Evolutionary conservation across 2,113 vertebrate genomes (phyloP), one percentile per base, ranked within the genome.

Genomic region (Rhipidura dahli): DNA sequence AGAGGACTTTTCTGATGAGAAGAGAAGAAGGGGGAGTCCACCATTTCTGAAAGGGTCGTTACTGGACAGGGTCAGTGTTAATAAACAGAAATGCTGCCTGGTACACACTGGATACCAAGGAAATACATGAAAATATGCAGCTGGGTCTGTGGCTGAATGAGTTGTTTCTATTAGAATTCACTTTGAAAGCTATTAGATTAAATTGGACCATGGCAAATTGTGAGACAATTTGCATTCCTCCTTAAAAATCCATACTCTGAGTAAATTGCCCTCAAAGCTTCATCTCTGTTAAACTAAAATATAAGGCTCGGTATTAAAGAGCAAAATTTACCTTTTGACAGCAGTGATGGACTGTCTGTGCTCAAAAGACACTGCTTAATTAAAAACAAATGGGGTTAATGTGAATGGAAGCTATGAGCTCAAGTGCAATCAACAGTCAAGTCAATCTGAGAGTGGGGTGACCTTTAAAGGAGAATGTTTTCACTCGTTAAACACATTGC

Each of bases 301-400:
- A 30, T 53, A 76, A 87, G 28, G 42, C 21, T 79, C 7, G 2
- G 63, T 68, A 83, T 76, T 85, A 83, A 81, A 85, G 54, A 90
- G 54, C 47, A 92, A 81, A 96, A 90, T 47, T 51, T 59, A 86
- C 80, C 64, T 63, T 82, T 73, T 94, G 93, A 42, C 83, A 82
- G 68, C 45, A 77, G n/a, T 77, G 93, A 92, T 84, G 73, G 76
- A 89, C 60, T 71, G 30, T 57, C 69, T 89, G 49, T 77, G 53
- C 68, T 89, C 64, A 70, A 89, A 93, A 94, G 20, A 73, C 59
- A 47, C 77, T 40, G 78, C 27, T 90, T 94, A 93, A 95, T 97
- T 96, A 95, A 89, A 97, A 94, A 53, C 89, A 90, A 93, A 90
- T 87, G 57, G 78, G 89, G 75, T 94, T 97, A 94, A 95, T 53